Evolutionary conservation across 2,113 vertebrate genomes (phyloP).

Genomic region (Gymnocephalus cernua): DNA sequence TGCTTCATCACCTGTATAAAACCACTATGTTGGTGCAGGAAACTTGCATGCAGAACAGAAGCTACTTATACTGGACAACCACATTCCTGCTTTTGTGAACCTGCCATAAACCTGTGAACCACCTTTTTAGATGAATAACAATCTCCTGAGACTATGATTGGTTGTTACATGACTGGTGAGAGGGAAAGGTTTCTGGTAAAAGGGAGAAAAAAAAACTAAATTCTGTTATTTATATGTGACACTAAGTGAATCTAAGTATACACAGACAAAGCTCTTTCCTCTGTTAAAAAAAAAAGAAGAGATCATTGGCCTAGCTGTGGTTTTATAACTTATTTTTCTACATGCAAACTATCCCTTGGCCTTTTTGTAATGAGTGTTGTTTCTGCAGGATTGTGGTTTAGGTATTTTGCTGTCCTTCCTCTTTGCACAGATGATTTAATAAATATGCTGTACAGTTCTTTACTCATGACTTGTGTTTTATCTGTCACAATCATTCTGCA

Average conservation of each 20-base stretch:
- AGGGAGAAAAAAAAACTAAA: too few relatives aligned
- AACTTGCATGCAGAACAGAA: neutral
- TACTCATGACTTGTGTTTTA: conserved; percentile 19
- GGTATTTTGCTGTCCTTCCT: conserved; percentile 24
- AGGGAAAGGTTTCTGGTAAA: neutral
- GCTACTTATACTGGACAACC: conserved; percentile 6
- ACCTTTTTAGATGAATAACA: neutral
- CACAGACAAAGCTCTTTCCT: conserved; percentile 13
- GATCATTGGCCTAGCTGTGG: conserved; percentile 21
- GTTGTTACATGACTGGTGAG: neutral
- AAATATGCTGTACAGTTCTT: conserved; percentile 71
- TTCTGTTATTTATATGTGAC: neutral
- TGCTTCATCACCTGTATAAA: conserved; percentile 12
- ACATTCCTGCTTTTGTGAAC: conserved; percentile 21
- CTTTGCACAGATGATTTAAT: conserved; percentile 64
- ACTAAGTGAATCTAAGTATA: neutral
- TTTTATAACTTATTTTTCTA: conserved; percentile 80
- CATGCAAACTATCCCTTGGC: conserved; percentile 15
- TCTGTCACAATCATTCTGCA: neutral
- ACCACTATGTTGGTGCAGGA: conserved; percentile 20
- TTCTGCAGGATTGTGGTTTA: conserved; percentile 39
- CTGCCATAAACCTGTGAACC: conserved; percentile 18
- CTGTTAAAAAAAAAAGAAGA: too few relatives aligned
- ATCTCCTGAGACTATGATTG: neutral
- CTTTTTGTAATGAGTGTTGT: conserved; percentile 43